Conservation (phyloP, 1,140 invertebrate species). For the Diorhabda sublineata region DNA sequence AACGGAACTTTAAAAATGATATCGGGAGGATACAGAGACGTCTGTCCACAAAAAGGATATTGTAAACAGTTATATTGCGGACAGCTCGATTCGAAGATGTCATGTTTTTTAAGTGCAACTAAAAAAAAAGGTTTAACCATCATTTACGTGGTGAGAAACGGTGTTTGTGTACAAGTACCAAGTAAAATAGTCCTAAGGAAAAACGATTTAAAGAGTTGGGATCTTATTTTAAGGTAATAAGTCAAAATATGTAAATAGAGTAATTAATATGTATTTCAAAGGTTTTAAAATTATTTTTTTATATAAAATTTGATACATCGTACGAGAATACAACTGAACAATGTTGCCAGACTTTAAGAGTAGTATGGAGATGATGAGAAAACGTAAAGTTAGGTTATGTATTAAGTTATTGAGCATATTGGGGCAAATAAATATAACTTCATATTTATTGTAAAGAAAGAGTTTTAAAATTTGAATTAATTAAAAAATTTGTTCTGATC, state of each 20-base stretch:
- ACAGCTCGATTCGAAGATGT: neutral
- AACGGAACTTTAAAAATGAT: too few species aligned
- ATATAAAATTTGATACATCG: neutral
- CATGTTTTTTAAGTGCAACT: constrained; percentile 4
- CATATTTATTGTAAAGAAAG: too few species aligned
- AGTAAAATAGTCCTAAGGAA: constrained; percentile 8
- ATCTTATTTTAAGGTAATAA: constrained; percentile 3
- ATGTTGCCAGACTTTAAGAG: too few species aligned
- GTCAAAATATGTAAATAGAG: constrained; percentile 6
- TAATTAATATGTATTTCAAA: neutral
- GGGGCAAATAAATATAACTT: too few species aligned
- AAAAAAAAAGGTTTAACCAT: constrained; percentile 5
- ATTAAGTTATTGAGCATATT: too few species aligned
- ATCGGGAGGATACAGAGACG: too few species aligned
- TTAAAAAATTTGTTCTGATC: too few species aligned
- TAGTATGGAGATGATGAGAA: too few species aligned
- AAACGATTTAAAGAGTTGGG: constrained; percentile 1
- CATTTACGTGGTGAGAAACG: constrained; percentile 6
- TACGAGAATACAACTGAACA: too few species aligned
- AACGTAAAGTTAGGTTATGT: too few species aligned
- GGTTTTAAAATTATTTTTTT: neutral
- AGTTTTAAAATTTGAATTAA: too few species aligned
- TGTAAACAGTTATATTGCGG: neutral
- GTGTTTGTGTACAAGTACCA: neutral
- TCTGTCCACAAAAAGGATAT: too few species aligned